Evolutionary conservation across 2,888 invertebrate species (phyloP).

Genomic region (Alitta virens): DNA sequence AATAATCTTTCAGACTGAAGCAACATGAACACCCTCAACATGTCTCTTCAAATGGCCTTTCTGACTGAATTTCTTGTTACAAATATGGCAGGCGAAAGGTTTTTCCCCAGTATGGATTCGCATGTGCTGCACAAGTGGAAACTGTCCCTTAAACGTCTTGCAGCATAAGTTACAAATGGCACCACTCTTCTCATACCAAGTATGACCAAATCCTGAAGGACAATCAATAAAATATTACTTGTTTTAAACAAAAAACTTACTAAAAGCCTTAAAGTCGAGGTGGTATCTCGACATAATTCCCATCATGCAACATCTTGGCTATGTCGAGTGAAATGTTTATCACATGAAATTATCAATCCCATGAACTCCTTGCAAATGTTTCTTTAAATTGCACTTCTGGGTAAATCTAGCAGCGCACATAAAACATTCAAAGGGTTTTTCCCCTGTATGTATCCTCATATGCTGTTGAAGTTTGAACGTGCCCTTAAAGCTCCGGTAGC

Average conservation of each 20-base stretch:
- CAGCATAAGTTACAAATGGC: not conserved
- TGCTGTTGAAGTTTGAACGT: not conserved
- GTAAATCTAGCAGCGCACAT: not conserved
- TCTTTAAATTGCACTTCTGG: not conserved
- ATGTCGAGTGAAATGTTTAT: too few relatives aligned
- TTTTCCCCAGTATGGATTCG: slow-evolving; percentile 6
- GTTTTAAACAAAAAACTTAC: too few relatives aligned
- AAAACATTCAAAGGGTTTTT: not conserved
- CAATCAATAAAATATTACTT: too few relatives aligned
- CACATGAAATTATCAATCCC: not conserved
- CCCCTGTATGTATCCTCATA: slow-evolving; percentile 2
- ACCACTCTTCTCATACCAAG: too few relatives aligned
- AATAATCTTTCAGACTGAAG: too few relatives aligned
- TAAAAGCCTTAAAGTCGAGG: too few relatives aligned
- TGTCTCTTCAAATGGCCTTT: not conserved
- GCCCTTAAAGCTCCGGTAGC: not conserved
- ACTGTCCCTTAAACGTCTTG: not conserved
- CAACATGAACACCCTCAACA: not conserved
- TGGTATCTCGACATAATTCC: too few relatives aligned
- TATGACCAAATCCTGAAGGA: too few relatives aligned
- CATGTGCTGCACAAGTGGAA: not conserved
- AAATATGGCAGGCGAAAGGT: not conserved
- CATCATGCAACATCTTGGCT: too few relatives aligned
- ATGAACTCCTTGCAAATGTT: not conserved
- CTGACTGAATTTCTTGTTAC: not conserved